Conservation (phyloP, 2,888 invertebrate genomes). For the Smittia sp. region DNA sequence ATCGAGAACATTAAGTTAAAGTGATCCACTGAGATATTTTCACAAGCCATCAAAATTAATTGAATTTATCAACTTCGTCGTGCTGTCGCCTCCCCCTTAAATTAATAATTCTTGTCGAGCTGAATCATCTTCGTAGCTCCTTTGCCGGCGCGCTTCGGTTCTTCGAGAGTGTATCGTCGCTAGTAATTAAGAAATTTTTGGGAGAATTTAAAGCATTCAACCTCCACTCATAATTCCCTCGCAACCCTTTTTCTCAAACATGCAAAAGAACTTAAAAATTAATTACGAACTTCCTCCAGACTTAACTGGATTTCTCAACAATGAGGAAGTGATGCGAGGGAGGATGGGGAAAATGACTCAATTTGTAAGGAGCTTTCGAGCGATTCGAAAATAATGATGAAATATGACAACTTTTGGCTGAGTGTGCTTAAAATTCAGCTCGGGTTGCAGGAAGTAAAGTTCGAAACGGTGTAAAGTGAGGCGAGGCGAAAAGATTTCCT, state of each 20-base stretch:
- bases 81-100: neutral
- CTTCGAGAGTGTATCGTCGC: constrained; percentile 1
- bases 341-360: neutral
- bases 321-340: neutral
- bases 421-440: too few species aligned
- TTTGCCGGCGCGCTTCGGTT: neutral
- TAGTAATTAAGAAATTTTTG: constrained; percentile 29
- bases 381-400: neutral
- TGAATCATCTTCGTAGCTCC: constrained; percentile 9
- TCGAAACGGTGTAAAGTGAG: neutral
- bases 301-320: neutral
- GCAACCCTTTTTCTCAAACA: constrained; percentile 18
- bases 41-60: constrained; percentile 32
- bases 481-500: neutral
- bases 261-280: constrained; percentile 28
- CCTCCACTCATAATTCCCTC: neutral
- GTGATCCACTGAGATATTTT: neutral
- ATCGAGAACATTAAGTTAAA: constrained; percentile 28
- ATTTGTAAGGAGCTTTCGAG: neutral
- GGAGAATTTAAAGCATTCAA: constrained; percentile 16
- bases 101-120: constrained; percentile 30
- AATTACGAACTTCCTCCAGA: constrained; percentile 13
- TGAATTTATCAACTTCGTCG: constrained; percentile 26
- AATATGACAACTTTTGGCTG: neutral
- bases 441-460: neutral